Evolutionary conservation across 2,797 vertebrate genomes (phyloP).

Genomic region (Coregonus sp.): DNA sequence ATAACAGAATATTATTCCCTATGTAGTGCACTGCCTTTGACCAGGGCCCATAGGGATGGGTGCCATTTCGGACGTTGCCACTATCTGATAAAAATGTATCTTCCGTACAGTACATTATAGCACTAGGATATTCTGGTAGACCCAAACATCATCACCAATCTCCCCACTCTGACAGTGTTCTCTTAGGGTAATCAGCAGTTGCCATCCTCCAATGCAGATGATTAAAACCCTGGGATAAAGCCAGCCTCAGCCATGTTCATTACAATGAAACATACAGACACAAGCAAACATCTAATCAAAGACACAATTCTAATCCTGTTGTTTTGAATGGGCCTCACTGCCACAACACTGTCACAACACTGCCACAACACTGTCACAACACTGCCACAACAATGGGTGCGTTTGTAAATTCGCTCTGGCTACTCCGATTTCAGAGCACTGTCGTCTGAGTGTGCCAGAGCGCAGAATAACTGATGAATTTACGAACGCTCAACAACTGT

Average conservation of each 20-base stretch:
- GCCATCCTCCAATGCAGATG: not conserved
- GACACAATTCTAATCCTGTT: conserved; percentile 5
- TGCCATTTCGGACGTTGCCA: not conserved
- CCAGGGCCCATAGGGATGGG: not conserved
- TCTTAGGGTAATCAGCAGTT: not conserved
- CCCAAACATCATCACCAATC: not conserved
- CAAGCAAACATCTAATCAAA: not conserved
- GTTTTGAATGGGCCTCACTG: not conserved
- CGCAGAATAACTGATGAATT: too few relatives aligned
- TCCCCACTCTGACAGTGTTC: too few relatives aligned
- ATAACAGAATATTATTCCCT: too few relatives aligned
- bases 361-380: not conserved
- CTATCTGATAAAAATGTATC: not conserved
- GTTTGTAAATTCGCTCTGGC: too few relatives aligned
- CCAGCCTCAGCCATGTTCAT: not conserved
- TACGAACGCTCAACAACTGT: too few relatives aligned
- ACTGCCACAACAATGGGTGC: too few relatives aligned
- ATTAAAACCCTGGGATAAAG: not conserved
- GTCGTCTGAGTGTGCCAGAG: too few relatives aligned
- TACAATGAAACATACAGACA: not conserved
- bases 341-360: not conserved
- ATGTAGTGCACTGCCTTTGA: not conserved
- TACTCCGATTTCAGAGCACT: too few relatives aligned
- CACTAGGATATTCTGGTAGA: not conserved
- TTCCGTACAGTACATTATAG: not conserved